Evolutionary conservation across 2,888 invertebrate species (phyloP).

Genomic region (Pyrochroa serraticornis): DNA sequence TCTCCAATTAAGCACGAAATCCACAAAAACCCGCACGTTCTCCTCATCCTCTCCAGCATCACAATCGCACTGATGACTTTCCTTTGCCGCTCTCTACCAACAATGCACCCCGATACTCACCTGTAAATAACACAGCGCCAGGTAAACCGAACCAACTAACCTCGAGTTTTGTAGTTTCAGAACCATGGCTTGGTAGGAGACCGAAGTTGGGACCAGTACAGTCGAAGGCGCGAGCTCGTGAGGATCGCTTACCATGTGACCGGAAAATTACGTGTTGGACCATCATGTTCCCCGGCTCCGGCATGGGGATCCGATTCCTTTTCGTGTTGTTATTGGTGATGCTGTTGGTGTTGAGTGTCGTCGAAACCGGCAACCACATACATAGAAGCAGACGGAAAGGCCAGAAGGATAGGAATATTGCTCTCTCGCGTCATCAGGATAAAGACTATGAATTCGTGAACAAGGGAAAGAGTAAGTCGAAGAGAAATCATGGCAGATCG

Average conservation of each 20-base stretch:
- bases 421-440: conserved; percentile 33
- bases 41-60: not conserved
- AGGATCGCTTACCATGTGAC: conserved; percentile 43
- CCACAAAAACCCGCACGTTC: not conserved
- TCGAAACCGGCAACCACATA: conserved; percentile 11
- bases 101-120: conserved; percentile 30
- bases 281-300: conserved; percentile 35
- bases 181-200: conserved; percentile 33
- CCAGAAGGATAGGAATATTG: conserved; percentile 23
- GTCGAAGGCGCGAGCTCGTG: conserved; percentile 38
- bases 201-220: conserved; percentile 35
- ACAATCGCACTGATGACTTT: conserved; percentile 17
- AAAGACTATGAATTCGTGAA: conserved; percentile 50
- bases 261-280: conserved; percentile 20
- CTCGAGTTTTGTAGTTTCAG: conserved; percentile 42
- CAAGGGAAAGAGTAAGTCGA: conserved; percentile 55
- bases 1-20: too few species aligned
- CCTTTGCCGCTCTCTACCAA: conserved; percentile 25
- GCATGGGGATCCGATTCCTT: conserved; percentile 33
- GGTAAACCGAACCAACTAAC: conserved; percentile 34
- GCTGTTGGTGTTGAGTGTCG: conserved; percentile 17
- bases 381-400: conserved; percentile 21
- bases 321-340: conserved; percentile 29
- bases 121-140: conserved; percentile 32
- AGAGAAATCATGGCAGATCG: not conserved